Evolutionary conservation across 2,888 invertebrate species (phyloP).

Genomic region (Stenodera caucasica): DNA sequence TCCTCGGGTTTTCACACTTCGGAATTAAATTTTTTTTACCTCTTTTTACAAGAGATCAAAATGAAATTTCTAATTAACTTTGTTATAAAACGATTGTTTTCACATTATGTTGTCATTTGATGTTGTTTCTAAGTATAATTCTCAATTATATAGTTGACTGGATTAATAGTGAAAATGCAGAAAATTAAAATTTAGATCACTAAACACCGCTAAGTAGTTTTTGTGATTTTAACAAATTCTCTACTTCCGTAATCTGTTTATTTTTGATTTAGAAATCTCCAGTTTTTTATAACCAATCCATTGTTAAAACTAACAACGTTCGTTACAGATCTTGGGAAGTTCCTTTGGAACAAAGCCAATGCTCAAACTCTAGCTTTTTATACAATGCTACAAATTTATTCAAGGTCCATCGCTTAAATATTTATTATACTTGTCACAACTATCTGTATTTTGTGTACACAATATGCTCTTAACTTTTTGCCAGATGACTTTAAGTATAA

Average conservation of each 20-base stretch:
- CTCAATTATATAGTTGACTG: background rate
- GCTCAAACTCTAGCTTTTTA: background rate
- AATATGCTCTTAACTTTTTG: background rate
- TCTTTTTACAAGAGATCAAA: background rate
- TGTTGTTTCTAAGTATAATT: background rate
- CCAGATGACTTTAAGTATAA: background rate
- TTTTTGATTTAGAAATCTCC: background rate
- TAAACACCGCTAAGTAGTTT: background rate
- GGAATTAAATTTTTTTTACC: background rate
- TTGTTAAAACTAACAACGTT: background rate
- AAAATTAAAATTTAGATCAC: background rate
- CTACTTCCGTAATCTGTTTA: background rate
- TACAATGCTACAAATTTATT: constrained; percentile 10
- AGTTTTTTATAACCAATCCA: background rate
- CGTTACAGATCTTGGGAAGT: background rate
- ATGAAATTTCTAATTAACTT: constrained; percentile 1
- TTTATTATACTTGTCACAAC: constrained; percentile 11
- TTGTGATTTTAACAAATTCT: background rate
- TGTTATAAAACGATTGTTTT: background rate
- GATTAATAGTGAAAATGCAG: background rate
- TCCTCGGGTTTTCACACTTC: background rate
- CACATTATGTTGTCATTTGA: background rate
- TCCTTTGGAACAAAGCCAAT: constrained; percentile 6
- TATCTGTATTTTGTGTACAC: constrained; percentile 3
- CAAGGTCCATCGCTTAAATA: constrained; percentile 13